Evolutionary conservation across 2,797 vertebrate species (phyloP).

Genomic region (Clarias platycephalus): DNA sequence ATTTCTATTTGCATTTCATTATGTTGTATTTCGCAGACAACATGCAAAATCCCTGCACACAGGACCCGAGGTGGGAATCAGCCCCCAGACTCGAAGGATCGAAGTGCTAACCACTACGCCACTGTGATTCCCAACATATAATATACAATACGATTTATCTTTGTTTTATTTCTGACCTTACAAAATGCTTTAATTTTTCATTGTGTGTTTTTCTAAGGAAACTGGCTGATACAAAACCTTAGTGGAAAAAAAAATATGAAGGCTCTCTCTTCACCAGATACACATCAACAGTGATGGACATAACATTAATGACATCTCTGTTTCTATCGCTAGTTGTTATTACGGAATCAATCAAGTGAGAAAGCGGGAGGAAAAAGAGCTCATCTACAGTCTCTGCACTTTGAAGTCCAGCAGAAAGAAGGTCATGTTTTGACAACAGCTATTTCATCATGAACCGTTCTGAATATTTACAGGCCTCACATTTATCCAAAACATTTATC

Average conservation of each 20-base stretch:
- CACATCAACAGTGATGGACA: neutral
- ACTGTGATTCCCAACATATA: too few species aligned
- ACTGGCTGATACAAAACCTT: neutral
- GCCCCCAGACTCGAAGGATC: too few species aligned
- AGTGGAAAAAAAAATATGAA: neutral
- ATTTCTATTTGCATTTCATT: too few species aligned
- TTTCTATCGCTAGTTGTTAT: neutral
- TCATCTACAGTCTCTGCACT: neutral
- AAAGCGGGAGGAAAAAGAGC: neutral
- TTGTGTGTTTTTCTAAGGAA: neutral
- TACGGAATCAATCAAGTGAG: neutral
- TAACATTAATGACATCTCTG: neutral
- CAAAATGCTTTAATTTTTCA: neutral
- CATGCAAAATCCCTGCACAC: too few species aligned
- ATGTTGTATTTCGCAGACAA: too few species aligned
- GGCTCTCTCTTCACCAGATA: neutral
- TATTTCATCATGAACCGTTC: neutral
- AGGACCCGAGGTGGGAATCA: too few species aligned
- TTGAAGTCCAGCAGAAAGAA: neutral
- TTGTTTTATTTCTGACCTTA: neutral
- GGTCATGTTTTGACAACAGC: constrained; percentile 7
- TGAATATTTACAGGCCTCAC: neutral
- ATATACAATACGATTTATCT: neutral
- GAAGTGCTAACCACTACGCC: too few species aligned
- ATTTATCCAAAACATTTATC: neutral